Percentiles rank a stretch among this genome's conserved stretches.
Conservation (phyloP, 2,888 invertebrate genomes). For the Macrostomum cliftonense region DNA sequence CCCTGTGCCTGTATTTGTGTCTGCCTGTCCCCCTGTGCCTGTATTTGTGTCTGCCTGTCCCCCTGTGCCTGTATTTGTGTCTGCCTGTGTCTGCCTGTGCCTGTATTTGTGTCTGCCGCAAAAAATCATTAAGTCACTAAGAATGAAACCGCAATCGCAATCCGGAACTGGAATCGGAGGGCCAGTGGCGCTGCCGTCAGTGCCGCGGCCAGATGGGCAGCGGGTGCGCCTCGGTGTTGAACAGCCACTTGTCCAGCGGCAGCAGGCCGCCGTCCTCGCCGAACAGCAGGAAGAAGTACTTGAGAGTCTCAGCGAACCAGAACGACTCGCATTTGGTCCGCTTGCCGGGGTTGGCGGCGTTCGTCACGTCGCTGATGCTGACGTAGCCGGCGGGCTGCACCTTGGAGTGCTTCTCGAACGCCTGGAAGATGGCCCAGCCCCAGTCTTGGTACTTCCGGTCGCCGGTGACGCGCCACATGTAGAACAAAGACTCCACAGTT, state of each 20-base stretch:
- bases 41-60: too few relatives aligned
- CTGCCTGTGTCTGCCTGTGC: too few relatives aligned
- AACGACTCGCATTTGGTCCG: constrained; percentile 88
- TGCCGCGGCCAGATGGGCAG: constrained; percentile 49
- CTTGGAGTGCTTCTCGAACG: constrained; percentile 77
- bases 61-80: too few relatives aligned
- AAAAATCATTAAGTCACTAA: too few relatives aligned
- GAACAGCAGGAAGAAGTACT: constrained; percentile 82
- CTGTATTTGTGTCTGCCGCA: too few relatives aligned
- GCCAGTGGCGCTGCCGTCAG: too few relatives aligned
- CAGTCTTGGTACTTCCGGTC: constrained; percentile 86
- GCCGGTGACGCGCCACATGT: constrained; percentile 80
- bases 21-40: too few relatives aligned
- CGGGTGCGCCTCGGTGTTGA: constrained; percentile 89
- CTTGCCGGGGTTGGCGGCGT: constrained; percentile 2
- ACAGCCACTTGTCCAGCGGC: constrained; percentile 51
- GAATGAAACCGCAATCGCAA: too few relatives aligned
- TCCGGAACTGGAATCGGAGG: too few relatives aligned
- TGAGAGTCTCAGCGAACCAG: constrained; percentile 88
- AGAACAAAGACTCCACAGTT: constrained; percentile 85
- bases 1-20: too few relatives aligned
- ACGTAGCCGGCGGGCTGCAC: constrained; percentile 38
- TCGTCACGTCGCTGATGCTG: constrained; percentile 31
- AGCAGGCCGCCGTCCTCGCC: constrained; percentile 50
- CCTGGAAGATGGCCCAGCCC: constrained; percentile 90